Conservation (phyloP, 2,888 invertebrate species). For the Dryobota labecula region DNA sequence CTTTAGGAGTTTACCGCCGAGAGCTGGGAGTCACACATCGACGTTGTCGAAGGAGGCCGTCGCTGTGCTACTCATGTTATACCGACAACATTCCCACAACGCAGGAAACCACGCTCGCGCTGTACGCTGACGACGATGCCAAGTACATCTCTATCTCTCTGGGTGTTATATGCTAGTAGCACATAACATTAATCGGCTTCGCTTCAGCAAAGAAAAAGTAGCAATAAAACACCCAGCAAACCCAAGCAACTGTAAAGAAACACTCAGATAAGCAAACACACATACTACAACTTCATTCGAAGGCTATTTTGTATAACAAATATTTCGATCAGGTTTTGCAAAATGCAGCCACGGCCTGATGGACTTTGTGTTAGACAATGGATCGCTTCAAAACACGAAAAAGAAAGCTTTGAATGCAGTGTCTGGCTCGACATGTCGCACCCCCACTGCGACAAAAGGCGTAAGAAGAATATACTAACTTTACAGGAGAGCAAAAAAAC, state of each 20-base stretch:
- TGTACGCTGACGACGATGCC: no score
- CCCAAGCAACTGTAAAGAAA: neutral
- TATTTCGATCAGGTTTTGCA: conserved; percentile 1
- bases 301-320: conserved; percentile 1
- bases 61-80: no score
- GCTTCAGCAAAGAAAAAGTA: no score
- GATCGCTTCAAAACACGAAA: neutral
- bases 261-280: neutral
- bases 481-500: no score
- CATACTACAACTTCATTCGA: neutral
- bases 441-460: no score
- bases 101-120: no score
- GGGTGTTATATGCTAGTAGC: no score
- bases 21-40: neutral
- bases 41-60: neutral
- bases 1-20: neutral
- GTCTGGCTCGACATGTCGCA: neutral
- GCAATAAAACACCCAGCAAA: no score
- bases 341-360: conserved; percentile 11
- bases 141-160: no score
- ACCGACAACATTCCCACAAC: no score
- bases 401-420: conserved; percentile 1
- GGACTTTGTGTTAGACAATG: conserved; percentile 20
- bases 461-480: no score
- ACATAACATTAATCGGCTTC: no score